Base-by-base conservation (phyloP, 2,797 vertebrate genomes). In the Phaenicophaeus curvirostris region DNA sequence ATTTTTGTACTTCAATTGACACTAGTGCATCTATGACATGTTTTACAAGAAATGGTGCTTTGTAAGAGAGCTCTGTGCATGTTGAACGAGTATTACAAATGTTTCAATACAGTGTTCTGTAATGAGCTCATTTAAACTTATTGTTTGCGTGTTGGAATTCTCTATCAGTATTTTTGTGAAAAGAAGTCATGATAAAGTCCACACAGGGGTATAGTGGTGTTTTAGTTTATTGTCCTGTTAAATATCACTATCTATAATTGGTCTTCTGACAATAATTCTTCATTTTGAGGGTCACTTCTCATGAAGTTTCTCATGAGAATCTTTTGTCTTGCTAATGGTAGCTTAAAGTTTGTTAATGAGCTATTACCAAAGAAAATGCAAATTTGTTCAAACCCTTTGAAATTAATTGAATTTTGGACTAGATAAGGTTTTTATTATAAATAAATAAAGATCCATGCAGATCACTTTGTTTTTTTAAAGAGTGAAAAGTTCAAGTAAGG, bases 211-310 rank as follows among this genome's bases (percentile, higher is more conserved):
- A n/a, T 57, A 59, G 48, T 84, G 27, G n/a, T n/a, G 68, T 19
- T 86, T 85, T 80, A 57, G 33, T 86, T 90, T 93, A 51, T 35
- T 84, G n/a, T 58, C 77, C 68, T 54, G 69, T 83, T 94, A 84
- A 41, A 37, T 76, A 46, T 85, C 76, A 58, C 30, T 67, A 79
- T 51, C 21, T 89, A 77, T 58, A 33, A 76, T 66, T 94, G 50
- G 39, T 90, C 39, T 87, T 95, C 33, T 11, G 18, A 19, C 78
- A 42, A 13, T 85, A 61, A 63, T 62, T 68, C 48, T 90, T 9
- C 68, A 19, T 81, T 89, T 50, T n/a, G 46, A 71, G 73, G 41
- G 23, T 93, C 37, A 71, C 46, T 91, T 20, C 30, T 75, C 37
- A 58, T 66, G 76, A 37, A 35, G 14, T 59, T 79, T 90, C 18